These are phyloP conservation scores for Mythimna lalbum DNA, from an alignment of 2,888 invertebrate genomes.

Conservation along the genomic window DNA sequence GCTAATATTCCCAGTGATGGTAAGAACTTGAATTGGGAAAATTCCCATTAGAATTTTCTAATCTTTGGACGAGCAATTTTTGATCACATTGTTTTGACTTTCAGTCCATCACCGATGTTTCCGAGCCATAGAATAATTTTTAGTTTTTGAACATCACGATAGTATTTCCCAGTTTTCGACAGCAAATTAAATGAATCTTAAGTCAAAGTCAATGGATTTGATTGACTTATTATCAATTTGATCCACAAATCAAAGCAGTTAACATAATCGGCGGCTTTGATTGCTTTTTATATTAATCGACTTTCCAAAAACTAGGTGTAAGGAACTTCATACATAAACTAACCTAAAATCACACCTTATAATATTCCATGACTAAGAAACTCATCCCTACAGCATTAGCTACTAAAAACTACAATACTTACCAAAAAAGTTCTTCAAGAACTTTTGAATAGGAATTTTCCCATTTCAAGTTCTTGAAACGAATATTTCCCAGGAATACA, in stretches of 20 bases:
- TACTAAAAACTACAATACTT: slow-evolving; percentile 52
- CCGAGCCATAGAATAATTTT: slow-evolving; percentile 24
- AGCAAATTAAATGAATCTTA: background rate
- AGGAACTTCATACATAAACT: slow-evolving; percentile 51
- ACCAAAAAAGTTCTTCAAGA: slow-evolving; percentile 51
- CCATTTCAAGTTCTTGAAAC: slow-evolving; percentile 44
- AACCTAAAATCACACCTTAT: slow-evolving; percentile 14
- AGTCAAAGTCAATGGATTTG: background rate
- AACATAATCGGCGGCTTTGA: background rate
- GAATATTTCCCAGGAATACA: slow-evolving; percentile 43
- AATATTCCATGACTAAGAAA: slow-evolving; percentile 32
- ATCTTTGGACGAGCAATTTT: slow-evolving; percentile 60
- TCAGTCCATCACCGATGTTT: slow-evolving; percentile 59
- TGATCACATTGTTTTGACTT: slow-evolving; percentile 48
- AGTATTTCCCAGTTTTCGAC: background rate
- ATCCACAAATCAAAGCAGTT: background rate
- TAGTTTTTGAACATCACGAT: slow-evolving; percentile 22
- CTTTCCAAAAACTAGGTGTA: background rate
- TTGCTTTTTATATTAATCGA: background rate
- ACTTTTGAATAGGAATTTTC: slow-evolving; percentile 56
- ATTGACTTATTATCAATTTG: background rate
- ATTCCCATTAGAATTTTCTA: slow-evolving; percentile 47
- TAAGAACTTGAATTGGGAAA: slow-evolving; percentile 42
- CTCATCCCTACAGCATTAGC: slow-evolving; percentile 25
- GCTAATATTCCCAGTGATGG: slow-evolving; percentile 15